These are phyloP conservation scores for Melipona quadrifasciata DNA, from an alignment of 1,140 invertebrate species.

Conservation along the genomic window DNA sequence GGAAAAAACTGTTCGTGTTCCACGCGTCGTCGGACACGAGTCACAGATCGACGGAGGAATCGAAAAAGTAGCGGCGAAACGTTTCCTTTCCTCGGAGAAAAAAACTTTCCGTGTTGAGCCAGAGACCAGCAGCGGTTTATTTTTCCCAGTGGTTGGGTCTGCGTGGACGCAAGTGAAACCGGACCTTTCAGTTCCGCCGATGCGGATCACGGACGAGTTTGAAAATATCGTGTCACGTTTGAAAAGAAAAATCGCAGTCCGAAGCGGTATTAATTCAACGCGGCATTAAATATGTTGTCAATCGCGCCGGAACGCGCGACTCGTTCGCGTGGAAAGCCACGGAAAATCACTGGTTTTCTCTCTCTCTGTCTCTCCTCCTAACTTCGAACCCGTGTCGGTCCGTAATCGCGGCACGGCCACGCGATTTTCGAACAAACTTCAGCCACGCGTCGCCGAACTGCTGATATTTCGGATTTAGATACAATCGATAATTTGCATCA, in stretches of 20 bases:
- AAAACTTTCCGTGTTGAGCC: neutral
- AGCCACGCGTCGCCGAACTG: neutral
- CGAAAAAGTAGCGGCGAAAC: neutral
- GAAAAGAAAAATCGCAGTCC: neutral
- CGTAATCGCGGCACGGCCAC: neutral
- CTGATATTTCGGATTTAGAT: slow-evolving; percentile 19
- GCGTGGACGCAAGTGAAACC: neutral
- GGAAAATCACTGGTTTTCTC: neutral
- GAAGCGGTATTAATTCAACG: slow-evolving; percentile 38
- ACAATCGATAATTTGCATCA: slow-evolving; percentile 46
- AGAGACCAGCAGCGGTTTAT: neutral
- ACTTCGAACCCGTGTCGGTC: neutral
- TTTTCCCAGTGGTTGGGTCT: neutral
- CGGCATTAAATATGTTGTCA: slow-evolving; percentile 27
- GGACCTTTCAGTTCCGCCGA: neutral
- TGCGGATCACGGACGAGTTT: neutral
- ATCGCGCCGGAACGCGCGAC: neutral
- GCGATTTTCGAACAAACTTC: neutral
- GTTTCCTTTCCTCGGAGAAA: neutral
- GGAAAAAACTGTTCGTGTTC: too few relatives aligned
- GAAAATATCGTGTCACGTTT: neutral
- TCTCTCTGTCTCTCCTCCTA: too few relatives aligned
- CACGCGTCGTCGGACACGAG: too few relatives aligned
- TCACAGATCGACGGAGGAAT: too few relatives aligned
- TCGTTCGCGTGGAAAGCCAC: neutral